Base-by-base conservation (phyloP, 2,113 vertebrate species). In the Urocynchramus pylzowi region DNA sequence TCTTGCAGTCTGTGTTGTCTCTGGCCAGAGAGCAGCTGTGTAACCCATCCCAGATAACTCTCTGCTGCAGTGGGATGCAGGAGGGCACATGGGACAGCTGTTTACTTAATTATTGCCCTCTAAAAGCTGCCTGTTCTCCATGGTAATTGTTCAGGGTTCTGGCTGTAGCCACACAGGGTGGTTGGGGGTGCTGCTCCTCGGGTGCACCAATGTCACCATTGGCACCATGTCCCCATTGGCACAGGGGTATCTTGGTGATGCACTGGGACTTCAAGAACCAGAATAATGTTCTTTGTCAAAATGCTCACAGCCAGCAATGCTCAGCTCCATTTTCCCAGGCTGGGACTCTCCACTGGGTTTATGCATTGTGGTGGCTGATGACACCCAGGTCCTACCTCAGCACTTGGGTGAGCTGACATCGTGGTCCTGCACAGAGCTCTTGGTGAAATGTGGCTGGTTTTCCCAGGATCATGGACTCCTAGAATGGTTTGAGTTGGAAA, bases 161-260 rank as follows among this genome's bases (percentile, higher is more conserved):
- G 87, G 47, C 37, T 67, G 10, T 3, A 67, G 56, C 30, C 56
- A 15, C 30, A 7, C 33, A 7, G 37, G 56, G 3, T 63, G 60
- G 10, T 4, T 69, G 56, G 70, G 71, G 27, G 13, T 42, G 56
- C 42, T 77, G 44, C 52, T 9, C 16, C 6, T 33, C 1, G 3
- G 28, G 49, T 33, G 76, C 33, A n/a, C 18, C 64, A 65, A 6
- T 4, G 21, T 35, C 78, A 42, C 35, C 70, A 39, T 13, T 60
- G 57, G 37, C 57, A 64, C 10, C 1, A 0, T 11, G 44, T 31
- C 44, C 44, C 28, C 18, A 1, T 0, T 65, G 50, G 7, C 52
- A 68, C 35, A 63, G 54, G 11, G 9, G 3, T n/a, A 1, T 41
- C 45, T 16, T 15, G 11, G 19, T 39, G 28, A 63, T 82, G 44